Evolutionary conservation across 2,113 vertebrate genomes (phyloP).

Genomic region (Accipiter cooperii): DNA sequence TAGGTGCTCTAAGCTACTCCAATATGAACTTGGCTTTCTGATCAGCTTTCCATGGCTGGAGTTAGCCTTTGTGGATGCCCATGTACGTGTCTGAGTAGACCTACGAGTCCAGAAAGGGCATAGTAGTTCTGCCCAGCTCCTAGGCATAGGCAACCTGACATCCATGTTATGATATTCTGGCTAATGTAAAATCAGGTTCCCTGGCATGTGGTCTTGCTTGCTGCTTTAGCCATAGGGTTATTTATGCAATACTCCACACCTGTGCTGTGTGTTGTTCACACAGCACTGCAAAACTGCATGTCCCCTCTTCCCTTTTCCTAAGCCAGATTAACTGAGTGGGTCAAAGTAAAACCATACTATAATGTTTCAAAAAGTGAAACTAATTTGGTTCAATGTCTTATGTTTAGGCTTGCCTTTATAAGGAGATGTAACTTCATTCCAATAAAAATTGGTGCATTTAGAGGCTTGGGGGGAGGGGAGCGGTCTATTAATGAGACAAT

Average conservation of each 20-base stretch:
- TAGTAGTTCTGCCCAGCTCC: neutral
- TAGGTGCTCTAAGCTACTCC: neutral
- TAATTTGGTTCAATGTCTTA: neutral
- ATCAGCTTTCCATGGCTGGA: neutral
- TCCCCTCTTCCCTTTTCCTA: neutral
- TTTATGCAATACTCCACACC: neutral
- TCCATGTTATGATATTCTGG: neutral
- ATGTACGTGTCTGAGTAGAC: fast-evolving
- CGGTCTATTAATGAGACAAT: neutral
- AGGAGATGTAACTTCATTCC: neutral
- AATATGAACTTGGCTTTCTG: neutral
- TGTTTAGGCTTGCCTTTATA: neutral
- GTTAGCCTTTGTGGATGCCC: neutral
- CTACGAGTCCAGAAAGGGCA: neutral
- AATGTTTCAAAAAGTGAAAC: neutral
- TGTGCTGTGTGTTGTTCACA: neutral
- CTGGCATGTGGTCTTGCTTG: neutral
- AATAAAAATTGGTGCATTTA: neutral
- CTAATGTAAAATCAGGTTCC: neutral
- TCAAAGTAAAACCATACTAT: neutral
- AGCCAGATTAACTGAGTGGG: neutral
- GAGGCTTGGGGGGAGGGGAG: neutral
- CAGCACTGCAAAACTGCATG: neutral
- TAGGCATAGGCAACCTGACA: neutral
- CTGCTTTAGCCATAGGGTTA: neutral